Base-by-base conservation (phyloP, 2,797 vertebrate genomes). In the Coreius guichenoti region DNA sequence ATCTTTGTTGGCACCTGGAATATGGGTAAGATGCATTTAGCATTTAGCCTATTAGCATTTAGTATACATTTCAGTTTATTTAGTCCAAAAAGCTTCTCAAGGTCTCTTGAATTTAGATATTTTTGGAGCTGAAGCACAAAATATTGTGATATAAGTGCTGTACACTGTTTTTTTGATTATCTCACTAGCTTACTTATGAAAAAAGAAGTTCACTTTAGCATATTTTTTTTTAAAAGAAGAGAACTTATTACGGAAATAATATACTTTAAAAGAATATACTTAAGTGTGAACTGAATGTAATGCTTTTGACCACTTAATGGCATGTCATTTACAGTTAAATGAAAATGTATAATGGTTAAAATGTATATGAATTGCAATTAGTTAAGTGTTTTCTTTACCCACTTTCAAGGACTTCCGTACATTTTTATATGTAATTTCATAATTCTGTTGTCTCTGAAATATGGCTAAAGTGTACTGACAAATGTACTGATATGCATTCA, bases 1-100 rank as follows among this genome's bases (percentile, higher is more conserved):
- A 93, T 99, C 88, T 99, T 99, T 93, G 95, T 98, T n/a, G 98
- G 98, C 87, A 99, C 98, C 83, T 99, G 98, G 98, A 99, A 99
- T 91, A 99, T 99, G 98, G 98, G 98, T 99, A 95, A 90, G 67
- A 49, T 45, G 4, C 13, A 36, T 76, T 36, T 39, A 39, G 8
- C 13, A 39, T 69, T 29, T 19, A 49, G 72, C 6, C 14, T 29
- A 17, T 49, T 51, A 31, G 29, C 39, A 70, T 43, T 4, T 39
- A 43, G 31, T 33, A 14, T 16, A 13, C 8, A n/a, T 63, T 61
- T 61, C n/a, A 26, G 2, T 76, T 36, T 56, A 58, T 36, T 77
- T n/a, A 5, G 31, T 58, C 21, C 31, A 39, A 39, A 56, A 54
- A 16, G 8, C 33, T 39, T 58, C 8, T 21, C 0, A 0, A 26